Evolutionary conservation across 2,113 vertebrate species (phyloP).

Genomic region (Psilopsiagon aurifrons): DNA sequence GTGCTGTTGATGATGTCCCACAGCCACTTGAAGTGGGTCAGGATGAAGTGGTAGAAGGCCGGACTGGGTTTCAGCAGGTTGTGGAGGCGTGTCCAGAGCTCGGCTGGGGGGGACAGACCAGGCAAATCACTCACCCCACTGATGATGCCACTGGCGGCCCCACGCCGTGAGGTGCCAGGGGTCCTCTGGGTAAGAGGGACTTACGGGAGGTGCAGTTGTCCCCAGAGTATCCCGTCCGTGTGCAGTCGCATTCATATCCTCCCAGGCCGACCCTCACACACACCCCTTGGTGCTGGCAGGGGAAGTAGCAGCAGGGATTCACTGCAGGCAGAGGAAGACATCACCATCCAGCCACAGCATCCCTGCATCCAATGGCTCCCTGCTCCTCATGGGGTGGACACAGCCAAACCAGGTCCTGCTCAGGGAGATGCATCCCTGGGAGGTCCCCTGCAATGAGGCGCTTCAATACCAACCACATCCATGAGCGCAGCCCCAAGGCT

Average conservation of each 20-base stretch:
- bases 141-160: fast-evolving
- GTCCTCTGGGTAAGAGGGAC: background rate
- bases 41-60: constrained; percentile 78
- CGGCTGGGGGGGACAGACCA: constrained; percentile 72
- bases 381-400: fast-evolving
- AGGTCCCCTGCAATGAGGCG: background rate
- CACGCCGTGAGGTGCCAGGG: fast-evolving
- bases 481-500: background rate
- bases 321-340: constrained; percentile 65
- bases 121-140: fast-evolving
- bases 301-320: constrained; percentile 93
- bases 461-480: background rate
- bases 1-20: constrained; percentile 89
- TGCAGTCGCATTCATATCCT: constrained; percentile 90
- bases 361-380: fast-evolving
- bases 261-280: constrained; percentile 81
- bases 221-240: constrained; percentile 86
- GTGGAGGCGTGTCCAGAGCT: constrained; percentile 83
- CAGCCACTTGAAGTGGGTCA: constrained; percentile 88
- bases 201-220: constrained; percentile 89
- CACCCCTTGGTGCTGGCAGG: constrained; percentile 89
- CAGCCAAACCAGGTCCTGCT: fast-evolving
- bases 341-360: background rate
- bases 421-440: background rate
- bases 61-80: constrained; percentile 83